These are phyloP conservation scores for Araneus ventricosus DNA, from an alignment of 1,140 invertebrate genomes.

Conservation along the genomic window DNA sequence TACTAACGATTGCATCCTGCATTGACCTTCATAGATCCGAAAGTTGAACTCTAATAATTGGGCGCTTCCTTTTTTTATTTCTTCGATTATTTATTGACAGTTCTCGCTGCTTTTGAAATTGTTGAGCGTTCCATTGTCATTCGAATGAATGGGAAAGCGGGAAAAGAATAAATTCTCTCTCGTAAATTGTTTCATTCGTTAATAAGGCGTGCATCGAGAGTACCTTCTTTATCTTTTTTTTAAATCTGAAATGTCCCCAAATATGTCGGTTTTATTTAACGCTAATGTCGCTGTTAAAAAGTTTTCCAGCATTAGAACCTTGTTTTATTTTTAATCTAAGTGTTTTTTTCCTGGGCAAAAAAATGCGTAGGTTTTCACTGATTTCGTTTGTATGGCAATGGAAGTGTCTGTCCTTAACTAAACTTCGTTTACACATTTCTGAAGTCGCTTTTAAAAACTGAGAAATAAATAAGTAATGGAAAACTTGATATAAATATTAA, in stretches of 20 bases:
- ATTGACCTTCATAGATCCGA: conserved; percentile 56
- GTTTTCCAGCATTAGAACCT: no score
- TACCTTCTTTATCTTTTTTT: not conserved
- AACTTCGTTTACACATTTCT: no score
- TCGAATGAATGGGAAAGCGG: not conserved
- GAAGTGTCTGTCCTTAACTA: no score
- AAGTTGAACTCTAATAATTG: conserved; percentile 60
- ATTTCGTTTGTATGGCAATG: no score
- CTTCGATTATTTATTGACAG: conserved; percentile 45
- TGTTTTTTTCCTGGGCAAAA: no score
- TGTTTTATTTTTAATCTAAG: no score
- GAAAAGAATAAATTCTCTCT: not conserved
- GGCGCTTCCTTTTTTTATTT: conserved; percentile 43
- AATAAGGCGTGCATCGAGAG: not conserved
- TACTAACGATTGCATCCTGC: conserved; percentile 43
- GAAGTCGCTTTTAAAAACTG: no score
- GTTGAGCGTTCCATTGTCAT: not conserved
- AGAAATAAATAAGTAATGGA: no score
- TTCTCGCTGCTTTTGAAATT: not conserved
- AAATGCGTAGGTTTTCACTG: no score
- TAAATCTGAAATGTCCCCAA: not conserved
- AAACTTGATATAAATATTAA: no score
- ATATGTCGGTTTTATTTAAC: no score
- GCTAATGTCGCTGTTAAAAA: no score
- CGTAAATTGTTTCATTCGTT: not conserved